Conservation (phyloP, 2,113 vertebrate genomes). For the Erinaceus europaeus region DNA sequence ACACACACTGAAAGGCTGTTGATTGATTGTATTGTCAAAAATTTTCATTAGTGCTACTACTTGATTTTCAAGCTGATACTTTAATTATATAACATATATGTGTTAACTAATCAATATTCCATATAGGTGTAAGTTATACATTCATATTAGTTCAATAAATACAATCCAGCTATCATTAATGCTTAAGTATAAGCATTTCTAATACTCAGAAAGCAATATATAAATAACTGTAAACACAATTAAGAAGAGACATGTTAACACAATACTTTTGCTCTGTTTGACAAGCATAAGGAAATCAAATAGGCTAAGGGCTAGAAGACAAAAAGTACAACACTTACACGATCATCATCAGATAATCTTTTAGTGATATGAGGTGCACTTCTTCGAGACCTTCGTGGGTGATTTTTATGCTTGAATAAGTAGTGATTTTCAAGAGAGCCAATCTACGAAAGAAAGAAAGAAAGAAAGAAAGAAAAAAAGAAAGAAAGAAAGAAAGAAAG, state of each 20-base stretch:
- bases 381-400: constrained; percentile 91
- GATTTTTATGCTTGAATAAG: constrained; percentile 90
- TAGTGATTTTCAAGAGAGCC: constrained; percentile 96
- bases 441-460: constrained; percentile 84
- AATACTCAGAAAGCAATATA: constrained; percentile 2
- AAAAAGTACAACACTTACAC: constrained; percentile 83
- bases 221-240: not conserved
- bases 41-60: not conserved
- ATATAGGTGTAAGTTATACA: not conserved
- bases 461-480: constrained; percentile 58
- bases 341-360: constrained; percentile 92
- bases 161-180: not conserved
- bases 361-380: constrained; percentile 92
- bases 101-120: not conserved
- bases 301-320: not conserved
- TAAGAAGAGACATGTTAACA: not conserved
- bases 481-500: constrained; percentile 55
- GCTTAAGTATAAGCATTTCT: not conserved
- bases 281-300: not conserved
- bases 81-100: not conserved
- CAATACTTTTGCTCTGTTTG: not conserved
- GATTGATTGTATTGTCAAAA: not conserved
- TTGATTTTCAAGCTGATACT: constrained; percentile 18
- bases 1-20: not conserved
- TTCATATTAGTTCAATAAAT: not conserved